Evolutionary conservation across 2,113 vertebrate species (phyloP), one percentile per base, ranked within the genome.

Genomic region (Neofelis nebulosa): DNA sequence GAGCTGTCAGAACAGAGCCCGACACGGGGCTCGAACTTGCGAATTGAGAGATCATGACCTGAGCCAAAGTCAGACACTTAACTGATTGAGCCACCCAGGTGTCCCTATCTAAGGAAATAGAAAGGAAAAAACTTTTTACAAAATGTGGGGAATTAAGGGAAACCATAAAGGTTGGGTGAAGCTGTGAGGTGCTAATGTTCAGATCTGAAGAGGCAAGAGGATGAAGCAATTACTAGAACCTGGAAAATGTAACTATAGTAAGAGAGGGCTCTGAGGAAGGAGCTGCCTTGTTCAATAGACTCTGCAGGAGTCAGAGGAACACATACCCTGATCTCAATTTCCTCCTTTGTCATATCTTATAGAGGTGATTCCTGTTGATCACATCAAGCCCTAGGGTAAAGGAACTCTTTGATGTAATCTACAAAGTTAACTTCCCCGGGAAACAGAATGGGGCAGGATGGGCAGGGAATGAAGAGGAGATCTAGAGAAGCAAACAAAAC

Each of bases 241-340:
- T 38, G 45, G 8, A 21, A 80, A 83, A 79, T 27, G 1, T 29
- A 86, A 63, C 4, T 31, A 4, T 16, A 3, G 5, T 29, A 78
- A 0, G 36, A 71, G 18, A 1, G 7, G 3, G 10, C 8, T 69
- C 52, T 61, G 2, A 41, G 33, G 18, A 21, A 25, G 4, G 9
- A 63, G 18, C 2, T 66, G 29, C 31, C 9, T 4, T 31, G 27
- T 91, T 74, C 23, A 79, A 63, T 0, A 91, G 15, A 88, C 65
- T 68, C 27, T 36, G 15, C 8, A 41, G 69, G 18, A 74, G 25
- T 74, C 19, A 4, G 8, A 31, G 23, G 2, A 76, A 78, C 13
- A 18, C 29, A 12, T 16, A 27, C 6, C 9, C 48, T 2, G 48
- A 36, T 10, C 12, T 89, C 7, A 41, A 8, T 33, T 4, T 52